Base-by-base conservation (phyloP, 2,113 vertebrate genomes). In the Phylloscopus trochilus region DNA sequence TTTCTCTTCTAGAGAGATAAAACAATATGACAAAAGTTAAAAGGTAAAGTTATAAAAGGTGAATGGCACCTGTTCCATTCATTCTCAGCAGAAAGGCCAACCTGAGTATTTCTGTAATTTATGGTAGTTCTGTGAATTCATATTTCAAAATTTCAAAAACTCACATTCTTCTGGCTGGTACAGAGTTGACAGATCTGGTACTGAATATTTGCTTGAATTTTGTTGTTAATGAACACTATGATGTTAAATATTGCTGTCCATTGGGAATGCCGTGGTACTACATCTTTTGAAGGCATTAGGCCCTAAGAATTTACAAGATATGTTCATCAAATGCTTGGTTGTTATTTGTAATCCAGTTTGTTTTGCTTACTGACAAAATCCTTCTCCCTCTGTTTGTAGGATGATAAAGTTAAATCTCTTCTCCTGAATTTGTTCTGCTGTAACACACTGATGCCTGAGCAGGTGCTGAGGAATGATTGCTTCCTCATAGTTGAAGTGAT, bases 381-480 rank as follows among this genome's bases (percentile, higher is more conserved):
- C 27, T 88, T 56, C 77, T 96, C 85, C 39, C 31, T 95, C 62
- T 96, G 47, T 95, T 96, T 96, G 13, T 81, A 98, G 97, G 97
- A 97, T 85, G 83, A 95, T 94, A 97, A 97, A 94, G 81, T 97
- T 88, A 97, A 96, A 96, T 89, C 95, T 85, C 96, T 98, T 43
- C 95, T 98, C 11, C 90, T 62, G 64, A 96, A 92, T 79, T 97
- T 98, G 87, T 96, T 98, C 55, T 97, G 58, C 93, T 94, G 46
- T 79, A 88, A 93, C 86, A 97, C 97, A 74, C 39, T 98, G 93
- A 96, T 95, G 33, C 92, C 97, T 67, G 97, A 98, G 41, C 96
- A 98, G 82, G 97, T 98, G 89, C 78, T 96, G 91, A 93, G 79
- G 81, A 86, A 96, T 76, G 96, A 98, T 75, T 98, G 81, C 94